Base-by-base conservation (phyloP, 2,797 vertebrate genomes). In the Florisuga fusca region DNA sequence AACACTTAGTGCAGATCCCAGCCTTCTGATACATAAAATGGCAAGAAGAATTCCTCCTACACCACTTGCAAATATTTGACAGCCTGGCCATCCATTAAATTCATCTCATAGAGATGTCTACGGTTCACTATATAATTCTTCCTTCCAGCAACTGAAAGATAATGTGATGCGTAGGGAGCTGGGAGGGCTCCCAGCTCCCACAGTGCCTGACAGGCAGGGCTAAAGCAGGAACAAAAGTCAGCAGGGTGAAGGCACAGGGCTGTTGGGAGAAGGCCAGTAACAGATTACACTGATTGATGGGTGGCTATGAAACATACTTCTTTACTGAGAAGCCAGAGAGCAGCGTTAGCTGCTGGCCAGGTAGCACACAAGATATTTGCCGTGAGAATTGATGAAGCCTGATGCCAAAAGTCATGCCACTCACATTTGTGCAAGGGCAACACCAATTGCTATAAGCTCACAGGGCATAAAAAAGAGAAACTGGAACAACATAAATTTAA, bases 81-180 rank as follows among this genome's bases (percentile, higher is more conserved):
- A 96, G 80, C 59, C 45, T 93, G 64, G 55, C 13, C 51, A 94
- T 87, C 64, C 85, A 89, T 88, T 94, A 94, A 95, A 90, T 36
- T 48, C 43, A 76, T 67, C 86, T 87, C 8, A 5, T 13, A 68
- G 41, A 72, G 50, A 69, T 43, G 27, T 46, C 68, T 10, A 12
- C 7, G 33, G 78, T 79, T 82, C 25, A 43, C 34, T 54, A 67
- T 36, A 25, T 67, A 87, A 76, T 89, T 95, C 77, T 81, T 84
- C 54, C 76, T 94, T 36, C 46, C 69, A 91, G 80, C 36, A 46
- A 71, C 48, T 38, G 45, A 82, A 74, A 92, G 93, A 20, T 67
- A 72, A 74, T 29, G 33, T 16, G 33, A 81, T n/a, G 80, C 2
- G 1, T 8, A 53, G 33, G 43, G 78, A 84, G 36, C 74, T 79